Percentiles rank a stretch among this genome's conserved stretches.
Conservation (phyloP, 2,797 vertebrate species). For the Ciconia nigra region DNA sequence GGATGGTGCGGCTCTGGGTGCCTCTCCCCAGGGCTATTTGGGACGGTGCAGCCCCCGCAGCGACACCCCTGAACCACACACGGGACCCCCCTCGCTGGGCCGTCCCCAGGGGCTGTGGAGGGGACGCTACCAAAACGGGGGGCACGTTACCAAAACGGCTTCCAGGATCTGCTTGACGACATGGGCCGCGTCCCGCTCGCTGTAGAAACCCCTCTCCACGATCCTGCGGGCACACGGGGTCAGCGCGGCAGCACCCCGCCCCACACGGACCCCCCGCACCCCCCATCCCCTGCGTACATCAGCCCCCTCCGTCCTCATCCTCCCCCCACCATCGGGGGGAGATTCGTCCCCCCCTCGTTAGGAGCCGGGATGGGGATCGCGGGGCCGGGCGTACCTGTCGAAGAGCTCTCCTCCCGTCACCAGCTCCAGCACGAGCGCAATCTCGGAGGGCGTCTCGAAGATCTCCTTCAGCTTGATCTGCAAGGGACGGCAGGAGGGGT, state of each 20-base stretch:
- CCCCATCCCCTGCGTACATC: neutral
- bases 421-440: slow-evolving; percentile 85
- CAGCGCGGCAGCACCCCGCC: neutral
- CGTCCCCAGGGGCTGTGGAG: accelerated
- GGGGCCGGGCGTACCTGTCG: slow-evolving; percentile 76
- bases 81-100: accelerated
- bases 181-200: slow-evolving; percentile 86
- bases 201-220: slow-evolving; percentile 90
- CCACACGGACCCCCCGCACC: accelerated
- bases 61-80: neutral
- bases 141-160: slow-evolving; percentile 80
- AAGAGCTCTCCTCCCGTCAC: slow-evolving; percentile 91
- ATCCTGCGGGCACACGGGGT: slow-evolving; percentile 73
- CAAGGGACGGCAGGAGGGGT: neutral
- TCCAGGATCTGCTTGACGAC: slow-evolving; percentile 91
- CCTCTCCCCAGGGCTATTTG: neutral
- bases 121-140: accelerated
- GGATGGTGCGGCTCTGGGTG: neutral
- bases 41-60: neutral
- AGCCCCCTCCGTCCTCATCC: neutral
- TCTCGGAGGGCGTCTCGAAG: slow-evolving; percentile 86
- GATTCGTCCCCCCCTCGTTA: accelerated
- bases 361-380: neutral
- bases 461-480: slow-evolving; percentile 93
- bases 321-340: accelerated